Percentiles rank a stretch among this genome's conserved stretches.
These are phyloP conservation scores for Bombus superbus DNA, from an alignment of 1,140 invertebrate genomes.

Conservation along the genomic window DNA sequence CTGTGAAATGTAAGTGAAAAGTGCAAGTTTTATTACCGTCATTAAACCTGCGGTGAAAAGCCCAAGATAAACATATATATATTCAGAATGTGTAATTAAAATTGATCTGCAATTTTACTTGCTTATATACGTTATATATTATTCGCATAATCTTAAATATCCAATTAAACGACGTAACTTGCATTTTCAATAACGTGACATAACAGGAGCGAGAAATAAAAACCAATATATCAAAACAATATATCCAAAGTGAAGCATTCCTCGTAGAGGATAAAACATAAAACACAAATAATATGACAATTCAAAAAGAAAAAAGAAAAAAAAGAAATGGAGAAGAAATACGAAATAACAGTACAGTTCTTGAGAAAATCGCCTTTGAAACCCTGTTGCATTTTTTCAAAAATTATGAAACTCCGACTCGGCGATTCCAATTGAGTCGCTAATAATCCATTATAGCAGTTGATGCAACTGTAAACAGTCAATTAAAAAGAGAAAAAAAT, in stretches of 20 bases:
- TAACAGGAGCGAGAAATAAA: too few relatives aligned
- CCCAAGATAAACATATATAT: neutral
- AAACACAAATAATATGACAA: too few relatives aligned
- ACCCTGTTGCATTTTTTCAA: neutral
- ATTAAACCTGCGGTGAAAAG: neutral
- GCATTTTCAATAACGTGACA: neutral
- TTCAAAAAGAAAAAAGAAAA: too few relatives aligned
- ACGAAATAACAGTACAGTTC: too few relatives aligned
- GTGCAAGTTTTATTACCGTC: neutral
- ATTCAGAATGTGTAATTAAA: neutral
- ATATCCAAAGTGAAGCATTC: too few relatives aligned
- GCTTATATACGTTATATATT: neutral
- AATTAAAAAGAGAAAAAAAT: slow-evolving; percentile 4
- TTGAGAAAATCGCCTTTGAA: neutral
- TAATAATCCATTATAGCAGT: neutral
- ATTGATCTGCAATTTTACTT: neutral
- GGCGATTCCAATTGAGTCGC: neutral
- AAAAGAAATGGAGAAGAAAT: neutral
- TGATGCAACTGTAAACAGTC: neutral
- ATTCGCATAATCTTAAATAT: neutral
- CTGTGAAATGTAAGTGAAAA: neutral
- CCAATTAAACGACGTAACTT: neutral
- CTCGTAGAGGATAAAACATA: too few relatives aligned
- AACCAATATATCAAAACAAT: too few relatives aligned
- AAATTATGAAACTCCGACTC: too few relatives aligned